These are phyloP conservation scores for Haemorhous mexicanus DNA, from an alignment of 2,113 vertebrate species.

Conservation along the genomic window DNA sequence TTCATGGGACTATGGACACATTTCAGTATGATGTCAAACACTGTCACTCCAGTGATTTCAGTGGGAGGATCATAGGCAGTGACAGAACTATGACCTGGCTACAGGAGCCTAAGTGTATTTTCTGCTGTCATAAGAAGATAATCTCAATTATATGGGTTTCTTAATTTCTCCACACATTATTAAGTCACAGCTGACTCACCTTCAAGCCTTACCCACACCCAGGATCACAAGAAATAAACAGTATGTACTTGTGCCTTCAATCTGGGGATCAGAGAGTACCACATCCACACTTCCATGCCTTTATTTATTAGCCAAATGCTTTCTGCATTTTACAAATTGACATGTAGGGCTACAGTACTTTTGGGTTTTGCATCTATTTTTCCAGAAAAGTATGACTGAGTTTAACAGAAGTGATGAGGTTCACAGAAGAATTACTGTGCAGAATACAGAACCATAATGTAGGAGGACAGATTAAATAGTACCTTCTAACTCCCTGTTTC, in stretches of 20 bases:
- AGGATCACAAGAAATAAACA: background rate
- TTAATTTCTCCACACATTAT: slow-evolving; percentile 5
- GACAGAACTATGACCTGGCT: background rate
- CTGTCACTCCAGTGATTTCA: background rate
- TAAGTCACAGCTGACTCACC: slow-evolving; percentile 13
- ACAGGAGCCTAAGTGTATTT: background rate
- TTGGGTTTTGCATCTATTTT: background rate
- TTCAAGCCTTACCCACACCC: background rate
- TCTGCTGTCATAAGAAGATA: background rate
- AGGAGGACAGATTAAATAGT: background rate
- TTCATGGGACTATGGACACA: background rate
- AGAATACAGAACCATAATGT: background rate
- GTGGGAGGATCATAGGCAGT: background rate
- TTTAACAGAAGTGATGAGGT: background rate
- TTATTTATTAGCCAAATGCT: background rate
- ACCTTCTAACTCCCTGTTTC: background rate
- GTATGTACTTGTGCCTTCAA: background rate
- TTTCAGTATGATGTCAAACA: background rate
- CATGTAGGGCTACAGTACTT: background rate
- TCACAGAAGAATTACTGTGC: background rate
- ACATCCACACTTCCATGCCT: background rate
- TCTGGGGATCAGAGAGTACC: background rate
- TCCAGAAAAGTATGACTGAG: background rate
- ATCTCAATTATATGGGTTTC: background rate
- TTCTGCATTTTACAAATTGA: background rate